Evolutionary conservation across 2,113 vertebrate species (phyloP).

Genomic region (Lota lota): DNA sequence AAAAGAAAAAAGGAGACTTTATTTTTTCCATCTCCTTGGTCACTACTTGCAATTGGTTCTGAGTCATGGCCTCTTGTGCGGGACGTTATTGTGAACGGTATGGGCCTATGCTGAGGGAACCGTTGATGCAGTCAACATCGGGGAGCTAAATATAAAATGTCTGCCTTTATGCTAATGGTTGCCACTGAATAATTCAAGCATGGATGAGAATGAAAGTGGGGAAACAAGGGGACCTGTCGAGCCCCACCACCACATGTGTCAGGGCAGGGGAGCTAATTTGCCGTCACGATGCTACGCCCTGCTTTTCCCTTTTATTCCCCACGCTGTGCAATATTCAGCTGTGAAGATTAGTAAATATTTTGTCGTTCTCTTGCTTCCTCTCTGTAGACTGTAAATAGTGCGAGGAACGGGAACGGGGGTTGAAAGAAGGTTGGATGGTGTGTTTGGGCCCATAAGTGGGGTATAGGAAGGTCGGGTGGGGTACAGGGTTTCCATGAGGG

Average conservation of each 20-base stretch:
- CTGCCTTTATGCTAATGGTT: slow-evolving; percentile 76
- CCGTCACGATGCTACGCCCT: slow-evolving; percentile 58
- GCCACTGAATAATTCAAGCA: slow-evolving; percentile 82
- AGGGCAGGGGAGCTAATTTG: slow-evolving; percentile 72
- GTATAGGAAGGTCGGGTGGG: too few species aligned
- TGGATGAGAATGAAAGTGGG: slow-evolving; percentile 74
- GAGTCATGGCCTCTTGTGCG: slow-evolving; percentile 66
- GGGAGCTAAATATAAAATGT: slow-evolving; percentile 82
- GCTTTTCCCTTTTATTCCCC: slow-evolving; percentile 15
- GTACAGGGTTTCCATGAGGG: slow-evolving; percentile 4
- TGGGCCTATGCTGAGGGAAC: slow-evolving; percentile 63
- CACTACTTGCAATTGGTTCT: slow-evolving; percentile 74
- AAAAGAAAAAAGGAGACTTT: slow-evolving; percentile 30
- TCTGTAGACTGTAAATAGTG: slow-evolving; percentile 58
- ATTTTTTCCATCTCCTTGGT: slow-evolving; percentile 56
- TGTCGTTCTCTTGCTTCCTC: slow-evolving; percentile 50
- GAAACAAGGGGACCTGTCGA: slow-evolving; percentile 67
- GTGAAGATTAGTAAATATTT: slow-evolving; percentile 70
- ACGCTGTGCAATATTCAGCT: slow-evolving; percentile 33
- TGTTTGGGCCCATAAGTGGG: slow-evolving; percentile 14
- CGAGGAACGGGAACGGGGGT: background rate
- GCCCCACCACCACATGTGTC: slow-evolving; percentile 67
- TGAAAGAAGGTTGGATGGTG: slow-evolving; percentile 10
- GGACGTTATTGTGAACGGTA: slow-evolving; percentile 45
- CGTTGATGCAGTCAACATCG: slow-evolving; percentile 68